These are phyloP conservation scores for Drosophila burlai DNA, from an alignment of 1,140 invertebrate genomes.

Conservation along the genomic window DNA sequence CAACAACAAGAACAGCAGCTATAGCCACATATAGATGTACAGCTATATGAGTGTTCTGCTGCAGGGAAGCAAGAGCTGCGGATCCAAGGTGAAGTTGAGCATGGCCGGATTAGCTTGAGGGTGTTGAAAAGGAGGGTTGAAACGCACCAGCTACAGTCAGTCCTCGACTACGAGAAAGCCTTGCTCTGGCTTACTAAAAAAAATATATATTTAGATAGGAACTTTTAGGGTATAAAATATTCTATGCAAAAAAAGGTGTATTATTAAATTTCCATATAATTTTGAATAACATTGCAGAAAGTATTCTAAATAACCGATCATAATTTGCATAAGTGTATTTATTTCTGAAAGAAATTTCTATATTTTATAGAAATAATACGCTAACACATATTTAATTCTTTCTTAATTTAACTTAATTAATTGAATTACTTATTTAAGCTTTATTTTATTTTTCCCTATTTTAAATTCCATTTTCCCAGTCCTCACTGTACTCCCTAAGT, in stretches of 20 bases:
- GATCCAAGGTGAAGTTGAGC: slow-evolving; percentile 38
- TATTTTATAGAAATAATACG: too few species aligned
- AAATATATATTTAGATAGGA: too few species aligned
- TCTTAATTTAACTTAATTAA: too few species aligned
- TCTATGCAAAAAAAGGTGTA: too few species aligned
- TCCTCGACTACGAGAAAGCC: background rate
- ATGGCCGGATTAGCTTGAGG: slow-evolving; percentile 59
- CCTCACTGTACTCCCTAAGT: slow-evolving; percentile 4
- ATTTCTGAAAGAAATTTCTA: too few species aligned
- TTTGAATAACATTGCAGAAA: too few species aligned
- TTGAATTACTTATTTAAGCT: too few species aligned
- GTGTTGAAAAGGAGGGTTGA: slow-evolving; percentile 44
- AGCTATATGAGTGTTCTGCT: background rate
- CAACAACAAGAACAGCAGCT: slow-evolving; percentile 52
- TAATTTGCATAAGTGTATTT: too few species aligned
- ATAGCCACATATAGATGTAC: slow-evolving; percentile 2
- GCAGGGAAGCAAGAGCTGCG: slow-evolving; percentile 18
- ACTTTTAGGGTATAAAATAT: too few species aligned
- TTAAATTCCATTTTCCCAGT: background rate
- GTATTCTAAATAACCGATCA: background rate
- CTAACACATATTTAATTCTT: too few species aligned
- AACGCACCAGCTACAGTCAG: slow-evolving; percentile 21
- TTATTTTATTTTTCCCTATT: too few species aligned
- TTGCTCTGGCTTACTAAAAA: background rate
- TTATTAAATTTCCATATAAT: too few species aligned